Percentiles rank a stretch among this genome's conserved stretches.
Conservation (phyloP, 1,140 invertebrate species). For the Asobara japonica region DNA sequence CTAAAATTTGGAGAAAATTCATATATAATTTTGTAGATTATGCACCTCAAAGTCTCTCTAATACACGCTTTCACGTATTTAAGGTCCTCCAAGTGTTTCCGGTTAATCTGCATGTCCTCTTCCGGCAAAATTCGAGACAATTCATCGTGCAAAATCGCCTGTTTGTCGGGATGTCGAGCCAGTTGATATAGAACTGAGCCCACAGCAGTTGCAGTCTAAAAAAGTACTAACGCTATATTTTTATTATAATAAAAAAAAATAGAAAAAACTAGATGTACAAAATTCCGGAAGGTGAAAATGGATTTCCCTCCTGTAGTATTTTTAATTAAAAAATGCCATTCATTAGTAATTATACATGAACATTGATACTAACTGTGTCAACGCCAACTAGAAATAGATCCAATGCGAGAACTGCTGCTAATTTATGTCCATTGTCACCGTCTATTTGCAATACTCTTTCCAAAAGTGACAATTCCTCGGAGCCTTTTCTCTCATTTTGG, state of each 20-base stretch:
- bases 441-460: slow-evolving; percentile 72
- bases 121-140: slow-evolving; percentile 71
- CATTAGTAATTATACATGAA: no score
- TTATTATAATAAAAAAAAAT: no score
- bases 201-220: slow-evolving; percentile 81
- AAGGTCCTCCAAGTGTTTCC: slow-evolving; percentile 75
- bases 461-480: slow-evolving; percentile 70
- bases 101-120: slow-evolving; percentile 69
- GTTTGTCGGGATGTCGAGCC: slow-evolving; percentile 78
- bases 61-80: slow-evolving; percentile 87
- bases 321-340: background rate
- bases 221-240: background rate
- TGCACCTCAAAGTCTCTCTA: slow-evolving; percentile 91
- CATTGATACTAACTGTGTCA: slow-evolving; percentile 79
- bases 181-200: slow-evolving; percentile 84
- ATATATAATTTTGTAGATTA: no score
- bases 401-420: slow-evolving; percentile 80
- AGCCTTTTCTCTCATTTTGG: slow-evolving; percentile 56
- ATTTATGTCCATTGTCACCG: slow-evolving; percentile 69
- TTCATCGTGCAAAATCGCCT: slow-evolving; percentile 78
- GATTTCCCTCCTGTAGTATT: no score
- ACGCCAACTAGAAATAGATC: slow-evolving; percentile 89
- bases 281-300: no score
- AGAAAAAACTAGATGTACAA: no score
- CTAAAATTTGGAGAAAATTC: no score